Conservation (phyloP, 2,888 invertebrate species). For the Plebejus melissa region DNA sequence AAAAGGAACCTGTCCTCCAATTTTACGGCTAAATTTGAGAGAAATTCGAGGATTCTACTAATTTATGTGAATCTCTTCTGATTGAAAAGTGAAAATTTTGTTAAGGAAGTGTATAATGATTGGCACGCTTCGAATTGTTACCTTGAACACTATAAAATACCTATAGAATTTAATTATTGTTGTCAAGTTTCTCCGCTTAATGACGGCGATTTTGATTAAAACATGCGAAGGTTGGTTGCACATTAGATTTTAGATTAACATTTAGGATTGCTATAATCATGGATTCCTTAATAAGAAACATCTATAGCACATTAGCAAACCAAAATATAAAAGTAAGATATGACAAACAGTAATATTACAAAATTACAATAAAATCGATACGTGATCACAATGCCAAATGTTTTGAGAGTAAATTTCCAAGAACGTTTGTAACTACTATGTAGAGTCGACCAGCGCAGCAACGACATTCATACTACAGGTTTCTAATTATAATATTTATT, state of each 20-base stretch:
- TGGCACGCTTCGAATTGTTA: neutral
- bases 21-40: conserved; percentile 16
- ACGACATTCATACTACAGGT: neutral
- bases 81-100: conserved; percentile 23
- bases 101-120: neutral
- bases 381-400: neutral
- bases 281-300: too few relatives aligned
- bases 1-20: conserved; percentile 50
- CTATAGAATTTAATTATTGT: neutral
- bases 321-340: too few relatives aligned
- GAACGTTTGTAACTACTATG: neutral
- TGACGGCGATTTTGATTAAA: neutral
- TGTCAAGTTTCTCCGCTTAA: neutral
- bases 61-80: neutral
- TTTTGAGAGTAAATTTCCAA: neutral
- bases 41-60: conserved; percentile 23
- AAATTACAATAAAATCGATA: too few relatives aligned
- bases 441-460: neutral
- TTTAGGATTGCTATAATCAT: too few relatives aligned
- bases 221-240: too few relatives aligned
- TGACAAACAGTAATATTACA: too few relatives aligned
- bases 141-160: neutral
- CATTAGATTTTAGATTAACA: too few relatives aligned
- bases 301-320: too few relatives aligned
- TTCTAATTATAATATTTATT: neutral